Evolutionary conservation across 2,888 invertebrate genomes (phyloP).

Genomic region (Podabrus alpinus): DNA sequence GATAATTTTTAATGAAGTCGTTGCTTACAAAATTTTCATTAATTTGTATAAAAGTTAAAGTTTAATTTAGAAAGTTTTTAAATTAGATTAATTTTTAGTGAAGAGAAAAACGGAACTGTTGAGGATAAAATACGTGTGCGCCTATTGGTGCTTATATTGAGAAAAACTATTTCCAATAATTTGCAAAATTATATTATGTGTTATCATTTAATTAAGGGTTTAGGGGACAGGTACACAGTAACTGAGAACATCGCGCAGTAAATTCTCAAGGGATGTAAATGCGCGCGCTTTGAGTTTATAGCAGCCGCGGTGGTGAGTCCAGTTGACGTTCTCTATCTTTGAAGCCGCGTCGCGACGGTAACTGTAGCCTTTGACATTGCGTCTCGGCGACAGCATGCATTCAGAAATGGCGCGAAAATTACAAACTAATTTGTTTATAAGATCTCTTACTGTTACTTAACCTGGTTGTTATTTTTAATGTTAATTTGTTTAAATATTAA

Average conservation of each 20-base stretch:
- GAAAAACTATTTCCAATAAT: background rate
- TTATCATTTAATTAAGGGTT: conserved; percentile 45
- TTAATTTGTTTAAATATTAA: background rate
- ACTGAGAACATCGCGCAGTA: conserved; percentile 43
- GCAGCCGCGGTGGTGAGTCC: conserved; percentile 37
- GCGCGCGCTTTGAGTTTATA: conserved; percentile 49
- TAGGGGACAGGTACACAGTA: conserved; percentile 42
- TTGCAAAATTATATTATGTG: conserved; percentile 28
- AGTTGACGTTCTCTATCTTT: conserved; percentile 37
- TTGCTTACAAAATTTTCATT: background rate
- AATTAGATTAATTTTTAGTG: background rate
- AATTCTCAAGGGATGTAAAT: conserved; percentile 46
- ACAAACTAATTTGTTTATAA: background rate
- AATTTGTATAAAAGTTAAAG: background rate
- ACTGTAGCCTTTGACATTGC: conserved; percentile 21
- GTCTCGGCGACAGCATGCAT: conserved; percentile 10
- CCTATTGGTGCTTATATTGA: background rate
- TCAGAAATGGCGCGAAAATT: conserved; percentile 16
- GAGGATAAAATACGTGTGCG: background rate
- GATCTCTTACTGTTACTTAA: background rate
- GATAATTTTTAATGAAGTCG: background rate
- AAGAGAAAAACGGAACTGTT: background rate
- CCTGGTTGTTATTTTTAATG: background rate
- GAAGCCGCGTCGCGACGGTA: conserved; percentile 42
- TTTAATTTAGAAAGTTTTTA: background rate